phyloP scores from a whole-genome alignment of 2,113 vertebrate species.

The Scalopus aquaticus region DNA sequence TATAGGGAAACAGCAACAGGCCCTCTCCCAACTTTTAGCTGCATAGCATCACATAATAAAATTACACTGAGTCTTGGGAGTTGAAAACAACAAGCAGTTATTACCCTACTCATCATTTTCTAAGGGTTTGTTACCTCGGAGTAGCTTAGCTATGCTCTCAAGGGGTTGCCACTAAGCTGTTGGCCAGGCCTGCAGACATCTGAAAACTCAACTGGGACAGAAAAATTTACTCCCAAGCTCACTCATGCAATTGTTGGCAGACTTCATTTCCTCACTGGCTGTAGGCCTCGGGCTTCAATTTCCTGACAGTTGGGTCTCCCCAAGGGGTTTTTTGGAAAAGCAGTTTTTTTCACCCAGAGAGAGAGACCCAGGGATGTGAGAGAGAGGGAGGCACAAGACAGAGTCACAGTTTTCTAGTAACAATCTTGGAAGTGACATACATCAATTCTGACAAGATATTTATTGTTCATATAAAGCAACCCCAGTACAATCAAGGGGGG shows the following conservation, averaged over 20 bases:
- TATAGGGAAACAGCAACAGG: not conserved
- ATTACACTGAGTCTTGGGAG: not conserved
- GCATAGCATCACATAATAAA: not conserved
- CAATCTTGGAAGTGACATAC: not conserved
- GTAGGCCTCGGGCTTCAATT: not conserved
- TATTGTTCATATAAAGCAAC: not conserved
- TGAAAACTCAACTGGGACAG: not conserved
- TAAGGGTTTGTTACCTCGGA: not conserved
- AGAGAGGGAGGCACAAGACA: not conserved
- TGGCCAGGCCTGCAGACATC: not conserved
- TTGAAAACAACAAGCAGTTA: not conserved
- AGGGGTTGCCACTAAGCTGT: too few species aligned
- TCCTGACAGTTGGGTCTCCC: not conserved
- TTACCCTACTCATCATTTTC: not conserved
- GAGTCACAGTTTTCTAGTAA: not conserved
- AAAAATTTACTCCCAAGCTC: not conserved
- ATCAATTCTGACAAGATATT: not conserved
- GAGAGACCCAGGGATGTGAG: not conserved
- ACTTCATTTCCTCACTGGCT: not conserved
- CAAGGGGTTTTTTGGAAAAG: not conserved
- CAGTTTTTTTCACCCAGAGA: not conserved
- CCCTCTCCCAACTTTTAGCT: not conserved
- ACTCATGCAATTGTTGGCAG: not conserved
- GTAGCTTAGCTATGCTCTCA: not conserved
- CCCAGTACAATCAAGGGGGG: not conserved